Evolutionary conservation across 2,113 vertebrate genomes (phyloP), one percentile per base, ranked within the genome.

Genomic region (Thinocorus orbignyianus): DNA sequence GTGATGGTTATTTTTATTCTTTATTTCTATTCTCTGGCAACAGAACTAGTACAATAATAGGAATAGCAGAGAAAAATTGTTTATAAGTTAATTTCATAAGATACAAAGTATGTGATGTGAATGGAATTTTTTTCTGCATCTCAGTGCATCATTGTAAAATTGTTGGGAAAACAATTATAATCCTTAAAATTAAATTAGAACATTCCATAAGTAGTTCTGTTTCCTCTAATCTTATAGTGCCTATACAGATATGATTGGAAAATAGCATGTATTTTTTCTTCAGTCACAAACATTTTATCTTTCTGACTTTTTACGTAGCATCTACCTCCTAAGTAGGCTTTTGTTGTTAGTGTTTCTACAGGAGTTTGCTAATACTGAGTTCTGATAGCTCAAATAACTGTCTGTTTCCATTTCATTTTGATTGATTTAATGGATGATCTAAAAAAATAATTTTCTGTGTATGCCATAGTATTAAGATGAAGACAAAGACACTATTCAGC

Each of bases 401-500:
- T 41, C 23, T 88, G 23, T 28, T 91, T 78, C 42, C 24, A 74
- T 93, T 93, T 73, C 3, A 65, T 55, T 91, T 85, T 72, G 68
- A 84, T 65, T 81, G 78, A 95, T 93, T 93, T 93, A 94, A 77
- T 62, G 33, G 70, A n/a, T 37, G 42, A 83, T 81, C 68, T 88
- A 84, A 96, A 86, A 41, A 91, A 94, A 90, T 71, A 23, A 65
- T 71, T 83, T 93, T 94, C 52, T 77, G 8, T 88, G 28, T 87
- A 46, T 87, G 73, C 64, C 57, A 77, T 68, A 80, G 68, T 61
- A 91, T 93, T 90, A 91, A 81, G 77, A 31, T 92, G 86, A 94
- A 97, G 90, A 97, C 95, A 98, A 98, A 98, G 95, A 68, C 86
- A 74, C 94, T 94, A 97, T 97, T 98, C 96, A 98, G 39, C 85